A percentile compares a stretch with the other conserved stretches of the same genome.
These are phyloP conservation scores for Drosophila ogumai DNA, from an alignment of 1,140 invertebrate genomes.

Conservation along the genomic window DNA sequence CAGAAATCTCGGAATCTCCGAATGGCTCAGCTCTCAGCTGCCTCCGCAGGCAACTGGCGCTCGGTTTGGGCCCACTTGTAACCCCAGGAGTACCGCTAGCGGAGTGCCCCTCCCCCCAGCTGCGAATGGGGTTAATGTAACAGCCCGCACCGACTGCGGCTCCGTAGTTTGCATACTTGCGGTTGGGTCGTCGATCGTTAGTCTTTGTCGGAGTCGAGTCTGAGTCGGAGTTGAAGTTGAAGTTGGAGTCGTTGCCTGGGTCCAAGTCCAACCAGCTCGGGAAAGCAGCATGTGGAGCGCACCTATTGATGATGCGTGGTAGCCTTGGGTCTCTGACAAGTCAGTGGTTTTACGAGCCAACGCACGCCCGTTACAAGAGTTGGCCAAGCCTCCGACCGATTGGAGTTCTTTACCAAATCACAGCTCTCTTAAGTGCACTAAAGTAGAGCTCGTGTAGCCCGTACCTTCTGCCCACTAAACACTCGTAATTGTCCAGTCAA, in stretches of 20 bases:
- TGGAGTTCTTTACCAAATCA: constrained; percentile 34
- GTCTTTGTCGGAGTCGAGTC: constrained; percentile 10
- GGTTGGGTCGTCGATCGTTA: constrained; percentile 53
- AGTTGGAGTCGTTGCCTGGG: constrained; percentile 1
- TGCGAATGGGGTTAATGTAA: constrained; percentile 61
- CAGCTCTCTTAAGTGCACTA: constrained; percentile 15
- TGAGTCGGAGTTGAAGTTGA: neutral
- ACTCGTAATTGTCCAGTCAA: constrained; percentile 36
- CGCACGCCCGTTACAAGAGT: constrained; percentile 35
- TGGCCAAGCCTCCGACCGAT: constrained; percentile 10
- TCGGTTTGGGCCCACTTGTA: constrained; percentile 24
- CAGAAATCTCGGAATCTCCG: constrained; percentile 23
- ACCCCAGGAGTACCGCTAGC: constrained; percentile 52
- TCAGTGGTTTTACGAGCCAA: constrained; percentile 46
- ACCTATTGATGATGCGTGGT: constrained; percentile 32
- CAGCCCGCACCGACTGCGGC: constrained; percentile 20
- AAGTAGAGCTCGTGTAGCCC: constrained; percentile 19
- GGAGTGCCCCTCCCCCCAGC: constrained; percentile 14
- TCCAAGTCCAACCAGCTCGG: constrained; percentile 5
- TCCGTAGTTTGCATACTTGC: constrained; percentile 55
- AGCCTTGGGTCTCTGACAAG: constrained; percentile 46
- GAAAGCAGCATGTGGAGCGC: constrained; percentile 32
- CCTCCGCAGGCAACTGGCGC: constrained; percentile 7
- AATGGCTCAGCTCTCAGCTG: constrained; percentile 16
- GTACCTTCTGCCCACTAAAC: constrained; percentile 34